Evolutionary conservation across 35 echinoderm and acorn worm genomes (phyloP), one percentile per base, ranked within the genome.

Genomic region (Acanthaster planci): DNA sequence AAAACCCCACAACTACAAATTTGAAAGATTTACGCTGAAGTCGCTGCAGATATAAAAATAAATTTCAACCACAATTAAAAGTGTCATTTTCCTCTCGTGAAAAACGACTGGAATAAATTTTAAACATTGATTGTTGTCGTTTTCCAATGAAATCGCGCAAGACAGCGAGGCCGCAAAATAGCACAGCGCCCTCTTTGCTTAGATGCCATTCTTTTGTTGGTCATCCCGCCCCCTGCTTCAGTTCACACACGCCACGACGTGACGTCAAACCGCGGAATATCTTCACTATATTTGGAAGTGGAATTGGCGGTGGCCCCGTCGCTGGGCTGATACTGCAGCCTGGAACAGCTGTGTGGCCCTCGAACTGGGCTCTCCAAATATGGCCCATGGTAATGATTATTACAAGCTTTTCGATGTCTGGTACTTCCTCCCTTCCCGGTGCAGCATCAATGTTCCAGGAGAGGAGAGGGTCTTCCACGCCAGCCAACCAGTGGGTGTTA

Each of bases 221-320:
- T 16, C 38, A 59, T 34, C 36, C 32, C 81, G 32, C 54, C 81
- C 81, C 53, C 56, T 83, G 30, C 52, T 16, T 34, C 18, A 21
- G 26, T 5, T 12, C 51, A 9, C 31, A 37, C 37, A 39, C 39
- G 53, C 79, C 36, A 55, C 52, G 83, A 12, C 82, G 67, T 95
- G 93, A 95, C 93, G 93, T 95, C 93, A 95, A 84, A 17, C 53
- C 72, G 78, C 67, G 84, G 89, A 95, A 95, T 95, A 95, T 89
- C 93, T 95, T 95, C 93, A 87, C 93, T 95, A 95, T 91, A 95
- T 95, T 91, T 86, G 93, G 93, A 64, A 91, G 91, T 91, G 93
- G 88, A 88, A 95, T 95, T 81, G 55, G 67, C 91, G 75, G 88
- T 79, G 91, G 93, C 58, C 84, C 76, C 54, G 37, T 59, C n/a